Evolutionary conservation across 2,888 invertebrate genomes (phyloP).

Genomic region (Perizoma flavofasciatum): DNA sequence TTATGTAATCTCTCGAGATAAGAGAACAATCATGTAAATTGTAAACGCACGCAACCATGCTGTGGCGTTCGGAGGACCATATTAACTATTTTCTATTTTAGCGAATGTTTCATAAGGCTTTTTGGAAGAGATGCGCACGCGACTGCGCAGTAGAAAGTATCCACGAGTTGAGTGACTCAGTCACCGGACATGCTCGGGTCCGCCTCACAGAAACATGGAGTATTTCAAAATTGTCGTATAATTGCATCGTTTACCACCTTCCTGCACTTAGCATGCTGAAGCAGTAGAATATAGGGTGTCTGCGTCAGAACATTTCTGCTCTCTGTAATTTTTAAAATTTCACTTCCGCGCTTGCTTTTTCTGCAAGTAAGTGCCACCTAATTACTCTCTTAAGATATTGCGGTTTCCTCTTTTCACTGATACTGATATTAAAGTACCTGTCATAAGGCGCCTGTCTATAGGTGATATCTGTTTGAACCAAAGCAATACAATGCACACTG

Average conservation of each 20-base stretch:
- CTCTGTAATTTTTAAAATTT: slow-evolving; percentile 37
- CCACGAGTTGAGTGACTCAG: slow-evolving; percentile 63
- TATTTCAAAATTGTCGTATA: slow-evolving; percentile 65
- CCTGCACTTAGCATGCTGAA: slow-evolving; percentile 51
- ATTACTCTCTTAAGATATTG: slow-evolving; percentile 9
- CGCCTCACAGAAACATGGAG: slow-evolving; percentile 48
- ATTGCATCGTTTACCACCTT: slow-evolving; percentile 55
- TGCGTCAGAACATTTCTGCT: slow-evolving; percentile 23
- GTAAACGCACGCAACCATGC: slow-evolving; percentile 31
- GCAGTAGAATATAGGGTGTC: slow-evolving; percentile 43
- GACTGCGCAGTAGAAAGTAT: slow-evolving; percentile 69
- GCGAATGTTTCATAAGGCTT: slow-evolving; percentile 69
- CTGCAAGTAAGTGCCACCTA: slow-evolving; percentile 16
- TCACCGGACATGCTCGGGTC: slow-evolving; percentile 54
- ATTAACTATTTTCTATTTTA: slow-evolving; percentile 73
- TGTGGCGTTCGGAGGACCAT: slow-evolving; percentile 47
- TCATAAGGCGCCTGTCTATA: too few relatives aligned
- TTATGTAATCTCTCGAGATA: slow-evolving; percentile 37
- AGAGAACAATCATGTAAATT: slow-evolving; percentile 36
- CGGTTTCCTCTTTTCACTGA: slow-evolving; percentile 14
- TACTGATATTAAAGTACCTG: background rate
- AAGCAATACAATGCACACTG: too few relatives aligned
- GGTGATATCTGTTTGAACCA: too few relatives aligned
- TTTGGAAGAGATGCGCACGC: slow-evolving; percentile 60
- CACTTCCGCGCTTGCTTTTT: slow-evolving; percentile 33